Percentiles rank a stretch among this genome's conserved stretches.
Evolutionary conservation across 2,113 vertebrate species (phyloP).

Genomic region (Hippocampus zosterae): DNA sequence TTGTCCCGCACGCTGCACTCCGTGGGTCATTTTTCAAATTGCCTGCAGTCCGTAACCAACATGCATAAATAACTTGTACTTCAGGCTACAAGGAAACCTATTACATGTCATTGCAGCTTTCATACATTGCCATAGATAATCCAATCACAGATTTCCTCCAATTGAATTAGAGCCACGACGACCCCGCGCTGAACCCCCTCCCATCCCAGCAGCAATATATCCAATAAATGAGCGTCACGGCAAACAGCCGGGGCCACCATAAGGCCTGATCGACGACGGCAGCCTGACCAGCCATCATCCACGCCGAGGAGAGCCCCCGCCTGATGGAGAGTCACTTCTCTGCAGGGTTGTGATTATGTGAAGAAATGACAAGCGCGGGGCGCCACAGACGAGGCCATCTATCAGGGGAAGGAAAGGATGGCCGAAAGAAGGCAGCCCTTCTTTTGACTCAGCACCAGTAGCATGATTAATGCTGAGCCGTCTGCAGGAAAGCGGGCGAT

Average conservation of each 20-base stretch:
- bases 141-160: conserved; percentile 37
- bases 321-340: conserved; percentile 58
- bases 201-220: conserved; percentile 24
- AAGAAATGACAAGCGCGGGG: conserved; percentile 51
- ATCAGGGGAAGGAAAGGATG: conserved; percentile 34
- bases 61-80: conserved; percentile 23
- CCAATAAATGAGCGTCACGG: conserved; percentile 44
- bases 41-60: conserved; percentile 6
- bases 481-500: conserved; percentile 25
- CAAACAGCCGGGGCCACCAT: conserved; percentile 45
- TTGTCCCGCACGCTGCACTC: background rate
- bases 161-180: conserved; percentile 24
- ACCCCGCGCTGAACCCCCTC: conserved; percentile 40
- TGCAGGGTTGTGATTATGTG: conserved; percentile 53
- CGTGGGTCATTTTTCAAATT: conserved; percentile 24
- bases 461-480: conserved; percentile 25
- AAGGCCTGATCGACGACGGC: conserved; percentile 43
- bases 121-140: conserved; percentile 15
- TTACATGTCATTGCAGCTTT: conserved; percentile 24
- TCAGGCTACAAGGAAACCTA: conserved; percentile 14
- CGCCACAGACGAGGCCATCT: conserved; percentile 40
- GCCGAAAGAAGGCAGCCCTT: conserved; percentile 20
- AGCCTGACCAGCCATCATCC: conserved; percentile 48
- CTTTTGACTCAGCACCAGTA: conserved; percentile 34
- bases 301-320: conserved; percentile 34